Evolutionary conservation across 1,140 invertebrate species (phyloP), one percentile per base, ranked within the genome.

Genomic region (Drosophila ficusphila): DNA sequence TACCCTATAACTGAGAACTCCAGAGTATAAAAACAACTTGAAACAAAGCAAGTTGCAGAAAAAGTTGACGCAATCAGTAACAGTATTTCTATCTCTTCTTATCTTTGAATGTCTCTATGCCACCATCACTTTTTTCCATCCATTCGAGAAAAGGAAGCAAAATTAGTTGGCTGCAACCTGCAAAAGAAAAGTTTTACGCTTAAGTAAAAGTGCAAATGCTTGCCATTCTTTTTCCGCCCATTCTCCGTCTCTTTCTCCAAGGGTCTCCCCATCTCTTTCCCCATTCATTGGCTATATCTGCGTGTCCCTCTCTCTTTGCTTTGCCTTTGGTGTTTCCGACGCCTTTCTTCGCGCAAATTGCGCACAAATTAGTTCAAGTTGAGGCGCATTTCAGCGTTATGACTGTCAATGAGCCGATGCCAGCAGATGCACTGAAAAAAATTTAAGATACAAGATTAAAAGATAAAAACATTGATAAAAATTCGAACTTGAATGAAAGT

Each of bases 181-280:
- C 48, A 68, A 65, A 74, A 68, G 65, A 68, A 86, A 86, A 86
- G 67, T 86, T 86, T 88, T 86, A 72, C 67, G 76, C 68, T 88
- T 81, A 88, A 88, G 69, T 64, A 88, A 77, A 86, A 86, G 77
- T 86, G 82, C 77, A 86, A 88, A 77, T 88, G 79, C 82, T 86
- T 70, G 60, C 69, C 68, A 73, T 71, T 49, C 39, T 42, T 52
- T 42, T 46, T n/a, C 39, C 29, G 23, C 29, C 39, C n/a, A 34
- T 38, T 12, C 25, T 34, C 6, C 16, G 12, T 51, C 52, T 33
- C 69, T 44, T 14, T 58, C 31, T n/a, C 27, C 31, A 3, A 4
- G 16, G 27, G 9, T 29, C 33, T 18, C 12, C 34, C 46, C 47
- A 16, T 52, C 19, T 58, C 56, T 25, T 48, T 62, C 47, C 14